Evolutionary conservation across 2,113 vertebrate genomes (phyloP).

Genomic region (Cranoglanis bouderius): DNA sequence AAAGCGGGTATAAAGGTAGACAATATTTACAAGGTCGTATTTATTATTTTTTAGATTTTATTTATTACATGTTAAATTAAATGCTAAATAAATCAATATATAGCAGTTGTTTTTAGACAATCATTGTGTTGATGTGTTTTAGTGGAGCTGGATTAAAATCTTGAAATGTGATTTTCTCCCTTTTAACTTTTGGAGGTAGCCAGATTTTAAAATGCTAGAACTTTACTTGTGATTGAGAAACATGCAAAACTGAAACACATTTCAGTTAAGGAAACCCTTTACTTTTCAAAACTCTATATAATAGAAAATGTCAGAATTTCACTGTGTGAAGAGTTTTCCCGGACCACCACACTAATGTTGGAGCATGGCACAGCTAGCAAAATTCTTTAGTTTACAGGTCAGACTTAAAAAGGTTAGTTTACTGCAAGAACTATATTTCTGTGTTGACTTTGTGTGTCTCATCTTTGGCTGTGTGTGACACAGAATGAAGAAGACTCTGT

Average conservation of each 20-base stretch:
- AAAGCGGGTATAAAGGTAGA: neutral
- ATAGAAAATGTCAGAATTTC: neutral
- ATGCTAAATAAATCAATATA: neutral
- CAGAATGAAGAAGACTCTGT: constrained; percentile 4
- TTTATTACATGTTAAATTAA: neutral
- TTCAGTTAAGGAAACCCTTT: neutral
- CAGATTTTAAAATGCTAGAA: neutral
- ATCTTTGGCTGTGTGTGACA: neutral
- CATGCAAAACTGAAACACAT: neutral
- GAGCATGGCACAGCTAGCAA: neutral
- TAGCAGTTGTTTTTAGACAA: neutral
- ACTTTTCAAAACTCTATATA: neutral
- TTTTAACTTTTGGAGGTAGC: neutral
- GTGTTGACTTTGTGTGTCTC: neutral
- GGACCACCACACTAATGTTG: neutral
- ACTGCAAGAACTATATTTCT: neutral
- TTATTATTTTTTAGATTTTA: neutral
- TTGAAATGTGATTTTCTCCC: neutral
- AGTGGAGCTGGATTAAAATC: neutral
- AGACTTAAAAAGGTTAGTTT: neutral
- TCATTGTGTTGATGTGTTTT: neutral
- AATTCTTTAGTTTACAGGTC: neutral
- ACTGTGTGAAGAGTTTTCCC: neutral
- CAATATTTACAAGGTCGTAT: neutral
- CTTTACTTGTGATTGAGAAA: neutral